Base-by-base conservation (phyloP, 2,797 vertebrate genomes). In the Parambassis ranga region DNA sequence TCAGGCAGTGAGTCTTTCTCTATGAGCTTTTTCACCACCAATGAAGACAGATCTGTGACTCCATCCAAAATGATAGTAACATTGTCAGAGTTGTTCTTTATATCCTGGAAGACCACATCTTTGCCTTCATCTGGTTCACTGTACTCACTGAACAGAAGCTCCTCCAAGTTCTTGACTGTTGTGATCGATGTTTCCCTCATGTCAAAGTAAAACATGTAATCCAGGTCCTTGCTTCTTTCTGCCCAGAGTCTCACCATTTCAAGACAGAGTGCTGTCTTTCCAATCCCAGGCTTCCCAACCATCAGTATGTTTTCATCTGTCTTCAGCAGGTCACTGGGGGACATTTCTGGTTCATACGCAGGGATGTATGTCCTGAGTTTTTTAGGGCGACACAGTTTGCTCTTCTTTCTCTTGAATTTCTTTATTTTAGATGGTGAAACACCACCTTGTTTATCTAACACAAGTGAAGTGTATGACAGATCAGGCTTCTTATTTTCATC, bases 121-220 rank as follows among this genome's bases (percentile, higher is more conserved):
- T 35, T 77, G 14, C n/a, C 48, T 38, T 53, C 42, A 10, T 63
- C 57, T 46, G 75, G 65, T 44, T 71, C 36, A 52, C 18, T 26
- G 48, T 22, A 79, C 10, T 2, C 18, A 16, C 0, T 6, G 11
- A 79, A 71, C 11, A 79, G 52, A 23, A 79, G 50, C 2, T 75
- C 63, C 41, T 79, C 46, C 13, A 75, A 31, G 20, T 5, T 60
- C 19, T 0, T 41, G 13, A 0, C 2, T 3, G 3, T 16, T 6
- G 2, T 35, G 32, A 44, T 7, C 3, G 28, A 16, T 7, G 5
- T 53, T 32, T 46, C 4, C 42, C 77, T 79, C 60, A 72, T 72
- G 36, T 71, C 71, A 71, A 75, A 68, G 55, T 75, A 75, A 65
- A 79, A 71, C 63, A 75, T 75, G 59, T 75, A 79, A 27, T 75